Evolutionary conservation across 2,888 invertebrate genomes (phyloP), one percentile per base, ranked within the genome.

Genomic region (Hoplodrina blanda): DNA sequence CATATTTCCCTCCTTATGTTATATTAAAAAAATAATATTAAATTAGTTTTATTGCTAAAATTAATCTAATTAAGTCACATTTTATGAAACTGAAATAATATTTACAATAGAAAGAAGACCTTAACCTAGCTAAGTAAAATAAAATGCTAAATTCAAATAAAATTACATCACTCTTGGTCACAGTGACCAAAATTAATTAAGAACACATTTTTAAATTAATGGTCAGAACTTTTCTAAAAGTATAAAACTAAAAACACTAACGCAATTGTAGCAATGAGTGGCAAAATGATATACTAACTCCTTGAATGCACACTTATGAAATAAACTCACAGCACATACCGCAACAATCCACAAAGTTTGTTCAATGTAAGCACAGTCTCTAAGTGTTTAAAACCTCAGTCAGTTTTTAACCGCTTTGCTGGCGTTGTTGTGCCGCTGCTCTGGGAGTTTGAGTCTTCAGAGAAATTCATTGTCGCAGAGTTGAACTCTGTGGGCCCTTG

Each of bases 381-480:
- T 73, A 73, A 79, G 70, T 65, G 67, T 75, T 65, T 65, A 64
- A 76, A 66, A 78, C 63, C 83, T 97, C 96, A 97, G 88, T 98
- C 98, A 88, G 97, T 97, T 96, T 98, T 98, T 94, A 98, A 95
- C 90, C 98, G 96, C 91, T 98, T 98, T 15, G 98, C 97, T 6
- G 97, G 96, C 19, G 96, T 96, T 72, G 93, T 94, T 65, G 97
- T 97, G 87, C 98, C 98, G 89, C 98, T 98, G 87, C 98, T 98
- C 92, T 98, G 98, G 0, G 98, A 98, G 94, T 98, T 98, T 15
- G 98, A 98, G 91, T 98, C 98, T 93, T 98, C 98, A 0, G 98
- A 98, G 92, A 98, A 98, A 81, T 98, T 98, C 96, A 98, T 97
- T 88, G 98, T 97, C 25, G 97, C 97, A n/a, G 98, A 98, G 71